Percentiles rank a stretch among this genome's conserved stretches.
Conservation (phyloP, 2,888 invertebrate genomes). For the Neoascia interrupta region DNA sequence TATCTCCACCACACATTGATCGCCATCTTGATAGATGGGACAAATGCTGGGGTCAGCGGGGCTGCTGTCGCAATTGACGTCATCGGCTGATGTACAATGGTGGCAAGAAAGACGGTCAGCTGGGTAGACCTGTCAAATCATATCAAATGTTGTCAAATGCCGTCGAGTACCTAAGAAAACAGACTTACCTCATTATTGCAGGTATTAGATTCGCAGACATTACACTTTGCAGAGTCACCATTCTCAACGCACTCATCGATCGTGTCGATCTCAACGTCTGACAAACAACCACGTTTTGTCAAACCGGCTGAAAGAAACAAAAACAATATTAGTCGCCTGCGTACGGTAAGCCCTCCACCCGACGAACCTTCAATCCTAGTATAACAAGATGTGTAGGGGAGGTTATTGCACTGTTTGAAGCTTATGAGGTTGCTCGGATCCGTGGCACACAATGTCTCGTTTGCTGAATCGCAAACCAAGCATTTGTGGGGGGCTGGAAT, state of each 20-base stretch:
- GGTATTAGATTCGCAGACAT: constrained; percentile 66
- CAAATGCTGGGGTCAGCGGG: constrained; percentile 71
- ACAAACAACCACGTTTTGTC: constrained; percentile 74
- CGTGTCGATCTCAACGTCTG: constrained; percentile 69
- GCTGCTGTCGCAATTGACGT: constrained; percentile 70
- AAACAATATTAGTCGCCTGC: not conserved
- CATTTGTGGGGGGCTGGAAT: constrained; percentile 67
- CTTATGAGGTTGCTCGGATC: fast-evolving
- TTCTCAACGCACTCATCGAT: constrained; percentile 71
- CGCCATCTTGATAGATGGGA: constrained; percentile 70
- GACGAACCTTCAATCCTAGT: constrained; percentile 71
- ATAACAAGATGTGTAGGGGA: constrained; percentile 72
- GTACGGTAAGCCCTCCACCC: not conserved
- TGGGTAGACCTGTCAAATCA: constrained; percentile 71
- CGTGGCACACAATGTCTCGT: constrained; percentile 68
- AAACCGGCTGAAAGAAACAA: constrained; percentile 70
- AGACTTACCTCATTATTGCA: constrained; percentile 72
- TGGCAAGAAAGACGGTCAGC: constrained; percentile 73
- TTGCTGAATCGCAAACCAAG: constrained; percentile 71
- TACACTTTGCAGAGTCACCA: constrained; percentile 63
- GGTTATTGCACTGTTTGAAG: constrained; percentile 62
- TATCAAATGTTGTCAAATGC: not conserved
- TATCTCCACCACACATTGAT: constrained; percentile 73
- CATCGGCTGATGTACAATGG: constrained; percentile 73
- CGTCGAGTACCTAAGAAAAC: not conserved